Base-by-base conservation (phyloP, 2,888 invertebrate genomes). In the Eupithecia subumbrata region DNA sequence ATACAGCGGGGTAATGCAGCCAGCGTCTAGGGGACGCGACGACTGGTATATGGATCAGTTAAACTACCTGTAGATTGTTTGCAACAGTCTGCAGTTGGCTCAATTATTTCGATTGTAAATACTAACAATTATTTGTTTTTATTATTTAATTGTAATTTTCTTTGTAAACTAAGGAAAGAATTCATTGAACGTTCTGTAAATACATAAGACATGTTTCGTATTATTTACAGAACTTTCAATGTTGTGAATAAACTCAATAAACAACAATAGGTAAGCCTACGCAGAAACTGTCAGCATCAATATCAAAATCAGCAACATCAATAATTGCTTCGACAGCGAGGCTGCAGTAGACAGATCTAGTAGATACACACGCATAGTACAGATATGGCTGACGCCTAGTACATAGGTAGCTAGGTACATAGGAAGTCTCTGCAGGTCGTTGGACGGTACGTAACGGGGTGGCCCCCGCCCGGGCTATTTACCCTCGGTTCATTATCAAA, bases 401-500 rank as follows among this genome's bases (percentile, higher is more conserved):
- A 68, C 52, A 67, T 73, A 43, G 67, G 40, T 63, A 66, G 64
- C 9, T 67, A 52, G 25, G 22, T 30, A 69, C 18, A 74, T 82
- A 83, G 89, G 89, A 89, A 90, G 86, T 83, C 85, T 84, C 86
- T 86, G 89, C 88, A 89, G 91, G 89, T 90, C 90, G 90, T 87
- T 91, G 92, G 89, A 90, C 88, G 86, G 85, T 85, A 86, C 86
- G 88, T 87, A 86, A 85, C 84, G 80, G 87, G 87, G 87, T 80
- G 82, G 22, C 52, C 52, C 86, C 85, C 80, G 81, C 87, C 87
- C 90, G 88, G 91, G 88, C 91, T 87, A 89, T 89, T 30, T 89
- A 88, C 90, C 91, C 88, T 84, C 85, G 90, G 94, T 94, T 94
- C 94, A 94, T 94, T 94, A 94, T 90, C 94, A 94, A 94, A 94